Base-by-base conservation (phyloP, 2,888 invertebrate genomes). In the Lasioglossum figueresi region DNA sequence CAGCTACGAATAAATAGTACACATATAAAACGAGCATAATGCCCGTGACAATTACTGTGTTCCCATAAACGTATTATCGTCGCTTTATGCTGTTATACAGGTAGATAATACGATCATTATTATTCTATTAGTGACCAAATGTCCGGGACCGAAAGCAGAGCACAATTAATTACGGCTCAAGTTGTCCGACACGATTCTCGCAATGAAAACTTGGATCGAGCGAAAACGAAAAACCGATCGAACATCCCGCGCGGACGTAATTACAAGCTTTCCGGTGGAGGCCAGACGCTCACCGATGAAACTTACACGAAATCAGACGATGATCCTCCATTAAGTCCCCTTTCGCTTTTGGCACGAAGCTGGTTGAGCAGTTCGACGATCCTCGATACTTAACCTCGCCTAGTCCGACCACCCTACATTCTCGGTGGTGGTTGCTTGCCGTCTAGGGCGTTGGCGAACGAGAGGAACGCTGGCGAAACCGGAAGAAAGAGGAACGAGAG, bases 301-400 rank as follows among this genome's bases (percentile, higher is more conserved):
- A 87, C 77, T 86, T 82, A 79, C 70, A 72, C 85, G 80, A 87
- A 86, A 89, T 84, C 90, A 73, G 80, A 89, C 90, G 90, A 90
- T 90, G 83, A 89, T 90, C 90, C 87, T 87, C 88, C 87, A 88
- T 90, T 90, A 90, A 90, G 82, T 79, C 85, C 73, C 71, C 80
- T 83, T 82, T 82, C 83, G 88, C 86, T 82, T 88, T 88, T 70
- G 76, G 71, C 81, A 86, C 81, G 85, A 90, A 90, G 80, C 83
- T 88, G 84, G 75, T 84, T 83, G 80, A 84, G 82, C 85, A 71
- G 83, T 84, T 86, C 83, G 89, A 85, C 83, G 90, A 88, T 90
- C 82, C 87, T 79, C 86, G 88, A 90, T 88, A 80, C 88, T 90
- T 88, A 88, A 90, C 86, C 90, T 86, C 86, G 48, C 70, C 75